Base-by-base conservation (phyloP, 2,113 vertebrate species). In the Neotoma lepida region DNA sequence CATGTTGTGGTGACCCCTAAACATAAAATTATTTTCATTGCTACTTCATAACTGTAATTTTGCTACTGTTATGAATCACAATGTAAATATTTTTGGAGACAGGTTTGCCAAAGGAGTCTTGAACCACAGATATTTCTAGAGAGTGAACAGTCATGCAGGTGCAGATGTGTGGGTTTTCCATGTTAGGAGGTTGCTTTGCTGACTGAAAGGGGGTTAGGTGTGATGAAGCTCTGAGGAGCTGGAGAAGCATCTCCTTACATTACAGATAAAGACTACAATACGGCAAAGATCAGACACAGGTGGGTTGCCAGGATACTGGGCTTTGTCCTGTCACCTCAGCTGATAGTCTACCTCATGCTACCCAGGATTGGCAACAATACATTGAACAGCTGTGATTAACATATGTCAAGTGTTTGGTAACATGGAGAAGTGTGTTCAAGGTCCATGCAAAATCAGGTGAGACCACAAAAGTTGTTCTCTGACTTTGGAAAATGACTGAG, bases 291-390 rank as follows among this genome's bases (percentile, higher is more conserved):
- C 9, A 73, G 17, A 49, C 2, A 0, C 51, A 8, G 56, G 56
- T 30, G 20, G 49, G 14, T 81, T 84, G 4, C 64, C 51, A 54
- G 26, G 17, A 26, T 30, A 76, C 14, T n/a, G 26, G 6, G 63
- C 51, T 84, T 86, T 82, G 8, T 61, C 88, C 56, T 86, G 74
- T 46, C 39, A n/a, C 44, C 41, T 66, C 30, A 58, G 64, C 63
- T 51, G 17, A 39, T 46, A n/a, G 58, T 87, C 30, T 6, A 73
- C 35, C n/a, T 17, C 54, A 17, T 49, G 51, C 58, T 85, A 71
- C 58, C 70, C 78, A 80, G 4, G 46, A 28, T 89, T 84, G 51
- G 17, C 87, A 91, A 81, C 94, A 95, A 64, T 81, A 74, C 89
- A 89, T 51, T n/a, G 44, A 64, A 54, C 80, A 33, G 71, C 49